Conservation (phyloP, 2,113 vertebrate genomes). For the Dromas ardeola region DNA sequence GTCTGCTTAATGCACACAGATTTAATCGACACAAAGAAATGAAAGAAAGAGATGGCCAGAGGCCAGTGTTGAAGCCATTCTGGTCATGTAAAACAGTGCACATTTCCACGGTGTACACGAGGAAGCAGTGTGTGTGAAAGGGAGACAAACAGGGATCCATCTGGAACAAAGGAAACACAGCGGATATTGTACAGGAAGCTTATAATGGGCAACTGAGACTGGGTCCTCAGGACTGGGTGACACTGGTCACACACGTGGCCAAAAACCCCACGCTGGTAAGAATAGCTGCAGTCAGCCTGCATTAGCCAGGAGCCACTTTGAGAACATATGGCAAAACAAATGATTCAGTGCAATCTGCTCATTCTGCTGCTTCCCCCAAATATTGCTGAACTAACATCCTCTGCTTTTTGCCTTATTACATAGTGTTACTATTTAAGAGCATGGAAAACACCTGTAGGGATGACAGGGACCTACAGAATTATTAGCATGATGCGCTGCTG, state of each 20-base stretch:
- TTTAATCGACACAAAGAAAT: not conserved
- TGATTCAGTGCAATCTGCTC: slow-evolving; percentile 62
- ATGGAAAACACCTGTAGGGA: slow-evolving; percentile 41
- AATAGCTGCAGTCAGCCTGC: slow-evolving; percentile 13
- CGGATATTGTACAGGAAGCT: not conserved
- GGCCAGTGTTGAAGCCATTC: not conserved
- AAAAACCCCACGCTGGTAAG: not conserved
- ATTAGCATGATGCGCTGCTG: not conserved
- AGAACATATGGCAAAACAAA: slow-evolving; percentile 53
- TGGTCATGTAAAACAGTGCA: not conserved
- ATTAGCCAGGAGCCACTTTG: not conserved
- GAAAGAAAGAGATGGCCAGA: not conserved
- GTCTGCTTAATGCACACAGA: slow-evolving; percentile 8
- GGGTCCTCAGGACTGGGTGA: not conserved
- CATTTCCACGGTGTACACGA: not conserved
- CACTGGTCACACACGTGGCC: not conserved
- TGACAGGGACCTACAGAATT: not conserved
- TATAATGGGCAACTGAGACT: not conserved
- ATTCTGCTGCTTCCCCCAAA: slow-evolving; percentile 41
- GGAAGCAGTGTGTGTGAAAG: not conserved
- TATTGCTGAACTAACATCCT: slow-evolving; percentile 44
- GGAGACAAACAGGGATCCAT: not conserved
- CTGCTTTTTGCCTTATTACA: slow-evolving; percentile 32
- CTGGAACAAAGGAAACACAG: not conserved
- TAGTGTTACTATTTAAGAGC: not conserved